A percentile compares a stretch with the other conserved stretches of the same genome.
phyloP scores from a whole-genome alignment of 1,140 invertebrate species.

The Eumeta japonica region DNA sequence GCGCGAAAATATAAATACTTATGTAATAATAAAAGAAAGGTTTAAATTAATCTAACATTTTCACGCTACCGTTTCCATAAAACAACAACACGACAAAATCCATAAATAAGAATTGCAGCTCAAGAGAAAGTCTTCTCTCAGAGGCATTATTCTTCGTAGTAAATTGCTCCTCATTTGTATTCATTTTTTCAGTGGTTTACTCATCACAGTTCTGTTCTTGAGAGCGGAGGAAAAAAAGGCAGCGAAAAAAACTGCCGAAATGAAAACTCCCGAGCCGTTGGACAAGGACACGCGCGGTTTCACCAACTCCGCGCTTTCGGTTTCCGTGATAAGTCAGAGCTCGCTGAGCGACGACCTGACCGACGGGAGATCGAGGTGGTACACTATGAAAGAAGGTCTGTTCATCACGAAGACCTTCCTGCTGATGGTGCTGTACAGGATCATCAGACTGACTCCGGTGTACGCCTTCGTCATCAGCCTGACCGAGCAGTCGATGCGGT shows the following conservation, averaged over 20 bases:
- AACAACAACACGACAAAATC: no score
- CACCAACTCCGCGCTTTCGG: slow-evolving; percentile 41
- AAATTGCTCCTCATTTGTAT: no score
- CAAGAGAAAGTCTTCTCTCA: no score
- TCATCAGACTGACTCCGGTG: slow-evolving; percentile 73
- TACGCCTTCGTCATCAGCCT: slow-evolving; percentile 77
- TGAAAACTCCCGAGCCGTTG: slow-evolving; percentile 17
- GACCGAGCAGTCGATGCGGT: slow-evolving; percentile 70
- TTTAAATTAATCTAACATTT: no score
- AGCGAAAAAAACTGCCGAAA: slow-evolving; percentile 21
- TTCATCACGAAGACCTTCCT: slow-evolving; percentile 34
- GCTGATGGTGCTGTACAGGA: slow-evolving; percentile 35
- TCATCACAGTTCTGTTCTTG: slow-evolving; percentile 74
- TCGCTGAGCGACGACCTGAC: slow-evolving; percentile 43
- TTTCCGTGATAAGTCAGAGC: slow-evolving; percentile 45
- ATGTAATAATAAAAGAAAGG: no score
- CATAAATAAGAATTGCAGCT: no score
- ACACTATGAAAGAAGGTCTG: slow-evolving; percentile 25
- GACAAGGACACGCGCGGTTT: slow-evolving; percentile 43
- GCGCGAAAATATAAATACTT: no score
- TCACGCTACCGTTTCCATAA: no score
- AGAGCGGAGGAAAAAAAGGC: slow-evolving; percentile 58
- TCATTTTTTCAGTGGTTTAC: slow-evolving; percentile 70
- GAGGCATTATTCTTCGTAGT: no score
- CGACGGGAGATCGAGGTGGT: slow-evolving; percentile 27